Base-by-base conservation (phyloP, 2,113 vertebrate genomes). In the Corythornis madagascariensis region DNA sequence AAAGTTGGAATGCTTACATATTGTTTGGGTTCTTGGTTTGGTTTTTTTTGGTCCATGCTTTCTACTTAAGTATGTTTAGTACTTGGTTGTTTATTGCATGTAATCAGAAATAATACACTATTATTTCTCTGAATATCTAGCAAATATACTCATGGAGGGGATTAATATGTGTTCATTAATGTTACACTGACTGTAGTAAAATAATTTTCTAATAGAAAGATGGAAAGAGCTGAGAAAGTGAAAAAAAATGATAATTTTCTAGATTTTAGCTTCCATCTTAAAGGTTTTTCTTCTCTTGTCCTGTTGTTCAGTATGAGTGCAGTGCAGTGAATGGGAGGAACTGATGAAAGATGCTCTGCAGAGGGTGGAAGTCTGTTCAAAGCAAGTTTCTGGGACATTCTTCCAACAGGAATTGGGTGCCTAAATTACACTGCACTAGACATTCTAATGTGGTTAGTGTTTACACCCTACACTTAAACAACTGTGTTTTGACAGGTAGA, bases 1-100 rank as follows among this genome's bases (percentile, higher is more conserved):
- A 63, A 14, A 8, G 7, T 59, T 79, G 38, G 11, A 60, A 29
- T 10, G 3, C 2, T 43, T 3, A 6, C 0, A 1, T 53, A 0
- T 2, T 43, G 31, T 26, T 66, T n/a, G 29, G 22, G 48, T 22
- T 22, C 4, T 21, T 38, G 38, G 38, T 38, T 38, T 38, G 10
- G 10, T 38, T 19, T 17, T 50, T 38, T 48, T 21, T 33, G 22
- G n/a, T 17, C 28, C 5, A 2, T 42, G 9, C 11, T 75, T 76
- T 72, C 12, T 35, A 5, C 4, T 67, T 61, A 11, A 50, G 28
- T 42, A 57, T 5, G 3, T 38, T 85, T 64, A 4, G 4, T 80
- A 16, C 2, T 18, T 4, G 6, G 50, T 42, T 71, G 13, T 12
- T 31, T 35, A 9, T 6, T n/a, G 20, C 24, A 15, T 47, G 25